phyloP scores from a whole-genome alignment of 2,888 invertebrate genomes.

The Sisyra terminalis region DNA sequence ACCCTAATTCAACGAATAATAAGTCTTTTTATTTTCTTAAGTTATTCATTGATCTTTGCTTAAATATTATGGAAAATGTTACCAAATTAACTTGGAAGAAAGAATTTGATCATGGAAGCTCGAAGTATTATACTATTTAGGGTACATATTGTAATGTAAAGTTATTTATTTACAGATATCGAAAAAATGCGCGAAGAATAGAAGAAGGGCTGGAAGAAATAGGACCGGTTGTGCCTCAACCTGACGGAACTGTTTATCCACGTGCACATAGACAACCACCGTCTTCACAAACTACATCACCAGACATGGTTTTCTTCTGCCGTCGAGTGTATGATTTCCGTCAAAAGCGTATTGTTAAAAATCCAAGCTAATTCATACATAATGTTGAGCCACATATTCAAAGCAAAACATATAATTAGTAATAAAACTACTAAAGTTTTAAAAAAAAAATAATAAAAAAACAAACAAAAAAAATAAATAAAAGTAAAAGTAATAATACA shows the following conservation, averaged over 20 bases:
- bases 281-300: slow-evolving; percentile 46
- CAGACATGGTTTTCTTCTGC: slow-evolving; percentile 87
- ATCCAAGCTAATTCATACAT: slow-evolving; percentile 23
- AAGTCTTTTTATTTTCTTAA: no score
- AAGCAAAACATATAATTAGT: slow-evolving; percentile 4
- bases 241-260: slow-evolving; percentile 40
- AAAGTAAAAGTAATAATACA: no score
- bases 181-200: slow-evolving; percentile 60
- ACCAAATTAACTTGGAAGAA: neutral
- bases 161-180: slow-evolving; percentile 44
- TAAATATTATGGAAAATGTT: neutral
- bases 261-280: slow-evolving; percentile 41
- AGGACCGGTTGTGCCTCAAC: slow-evolving; percentile 58
- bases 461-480: slow-evolving; percentile 3
- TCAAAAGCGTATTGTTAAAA: slow-evolving; percentile 51
- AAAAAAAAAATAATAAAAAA: slow-evolving; percentile 2
- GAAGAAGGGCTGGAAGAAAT: slow-evolving; percentile 58
- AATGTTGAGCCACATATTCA: neutral
- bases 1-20: no score
- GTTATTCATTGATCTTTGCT: no score
- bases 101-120: neutral
- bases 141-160: neutral
- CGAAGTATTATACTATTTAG: neutral
- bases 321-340: slow-evolving; percentile 90
- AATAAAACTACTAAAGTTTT: neutral